Evolutionary conservation across 2,797 vertebrate species (phyloP).

Genomic region (Siniperca undulata): DNA sequence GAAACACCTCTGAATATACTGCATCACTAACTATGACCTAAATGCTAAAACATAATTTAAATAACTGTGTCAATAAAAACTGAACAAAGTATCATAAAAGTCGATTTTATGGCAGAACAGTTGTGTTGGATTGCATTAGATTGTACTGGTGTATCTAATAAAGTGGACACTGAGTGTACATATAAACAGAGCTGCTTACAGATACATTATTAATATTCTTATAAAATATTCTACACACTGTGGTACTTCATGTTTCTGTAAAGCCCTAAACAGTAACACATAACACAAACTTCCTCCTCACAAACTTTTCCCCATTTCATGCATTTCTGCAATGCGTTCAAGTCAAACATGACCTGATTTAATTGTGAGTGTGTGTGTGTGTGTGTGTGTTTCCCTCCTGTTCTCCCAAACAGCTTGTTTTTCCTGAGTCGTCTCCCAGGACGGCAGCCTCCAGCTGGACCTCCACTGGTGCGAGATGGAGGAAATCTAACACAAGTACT

Average conservation of each 20-base stretch:
- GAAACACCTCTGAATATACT: too few relatives aligned
- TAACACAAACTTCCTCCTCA: not conserved
- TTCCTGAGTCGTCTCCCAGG: constrained; percentile 22
- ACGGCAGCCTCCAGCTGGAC: constrained; percentile 26
- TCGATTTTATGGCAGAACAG: too few relatives aligned
- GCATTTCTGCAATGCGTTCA: not conserved
- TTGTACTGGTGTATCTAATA: not conserved
- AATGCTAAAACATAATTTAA: too few relatives aligned
- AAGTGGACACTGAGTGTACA: not conserved
- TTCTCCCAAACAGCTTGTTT: constrained; percentile 32
- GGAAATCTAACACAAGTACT: constrained; percentile 22
- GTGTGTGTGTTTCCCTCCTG: constrained; percentile 9
- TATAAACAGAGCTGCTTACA: not conserved
- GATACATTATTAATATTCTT: too few relatives aligned
- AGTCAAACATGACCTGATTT: constrained; percentile 4
- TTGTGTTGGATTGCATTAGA: not conserved
- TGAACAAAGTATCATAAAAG: too few relatives aligned
- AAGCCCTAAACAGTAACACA: not conserved
- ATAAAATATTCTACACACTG: not conserved
- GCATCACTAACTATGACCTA: too few relatives aligned
- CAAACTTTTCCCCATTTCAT: constrained; percentile 1
- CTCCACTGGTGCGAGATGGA: constrained; percentile 14
- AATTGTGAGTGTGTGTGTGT: not conserved
- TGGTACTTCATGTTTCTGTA: not conserved
- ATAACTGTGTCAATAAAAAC: too few relatives aligned